phyloP scores from a whole-genome alignment of 2,888 invertebrate species.

The Lissocephala sabroskyi region DNA sequence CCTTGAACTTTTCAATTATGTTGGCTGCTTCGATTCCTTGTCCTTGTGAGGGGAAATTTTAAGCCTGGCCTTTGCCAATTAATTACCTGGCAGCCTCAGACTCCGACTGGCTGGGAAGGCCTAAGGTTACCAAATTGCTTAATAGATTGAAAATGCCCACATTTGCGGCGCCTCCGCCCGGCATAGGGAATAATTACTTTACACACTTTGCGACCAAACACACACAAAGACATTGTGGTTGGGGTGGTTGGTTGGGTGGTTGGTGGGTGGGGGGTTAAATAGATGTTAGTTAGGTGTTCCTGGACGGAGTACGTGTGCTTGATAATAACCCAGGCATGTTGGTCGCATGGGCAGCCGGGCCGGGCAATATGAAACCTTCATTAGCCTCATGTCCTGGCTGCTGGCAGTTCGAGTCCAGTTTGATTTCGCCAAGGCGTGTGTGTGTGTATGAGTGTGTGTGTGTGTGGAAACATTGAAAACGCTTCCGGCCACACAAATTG shows the following conservation, averaged over 20 bases:
- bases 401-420: not conserved
- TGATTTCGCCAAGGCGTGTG: no score
- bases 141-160: no score
- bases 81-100: no score
- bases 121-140: no score
- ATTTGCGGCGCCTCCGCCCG: no score
- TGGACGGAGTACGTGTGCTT: slow-evolving; percentile 37
- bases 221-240: slow-evolving; percentile 22
- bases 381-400: slow-evolving; percentile 31
- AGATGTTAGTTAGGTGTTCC: not conserved
- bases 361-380: slow-evolving; percentile 36
- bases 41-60: no score
- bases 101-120: no score
- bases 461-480: slow-evolving; percentile 35
- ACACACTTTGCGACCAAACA: slow-evolving; percentile 22
- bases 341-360: no score
- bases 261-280: slow-evolving; percentile 21
- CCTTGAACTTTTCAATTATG: no score
- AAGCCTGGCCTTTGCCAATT: no score
- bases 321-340: slow-evolving; percentile 8
- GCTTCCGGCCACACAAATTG: slow-evolving; percentile 56
- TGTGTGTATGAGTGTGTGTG: no score
- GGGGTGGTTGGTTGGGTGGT: slow-evolving; percentile 13
- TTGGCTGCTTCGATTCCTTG: no score
- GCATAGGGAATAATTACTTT: slow-evolving; percentile 27